Percentiles rank a stretch among this genome's conserved stretches.
Conservation (phyloP, 1,140 invertebrate species). For the Drosophila pruinosa region DNA sequence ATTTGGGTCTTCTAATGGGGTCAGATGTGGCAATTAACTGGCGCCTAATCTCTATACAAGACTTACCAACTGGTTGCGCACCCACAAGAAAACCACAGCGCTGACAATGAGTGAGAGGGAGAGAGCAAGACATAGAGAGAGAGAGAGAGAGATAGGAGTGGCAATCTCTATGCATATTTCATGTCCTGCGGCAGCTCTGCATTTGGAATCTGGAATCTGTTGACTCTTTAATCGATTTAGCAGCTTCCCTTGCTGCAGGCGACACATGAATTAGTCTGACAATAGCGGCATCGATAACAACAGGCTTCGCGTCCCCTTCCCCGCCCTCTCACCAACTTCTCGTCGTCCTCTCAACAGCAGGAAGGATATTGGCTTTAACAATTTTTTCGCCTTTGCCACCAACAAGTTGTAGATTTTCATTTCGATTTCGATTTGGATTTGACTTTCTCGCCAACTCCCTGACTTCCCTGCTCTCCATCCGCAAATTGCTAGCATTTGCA, state of each 20-base stretch:
- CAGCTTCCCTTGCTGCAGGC: conserved; percentile 62
- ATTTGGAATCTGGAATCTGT: conserved; percentile 46
- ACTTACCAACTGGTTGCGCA: background rate
- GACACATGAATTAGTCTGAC: conserved; percentile 79
- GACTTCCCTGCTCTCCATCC: conserved; percentile 16
- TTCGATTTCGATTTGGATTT: conserved; percentile 62
- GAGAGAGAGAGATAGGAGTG: background rate
- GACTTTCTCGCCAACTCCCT: conserved; percentile 13
- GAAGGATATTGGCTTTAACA: conserved; percentile 32
- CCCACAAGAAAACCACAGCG: background rate
- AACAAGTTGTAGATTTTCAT: conserved; percentile 78
- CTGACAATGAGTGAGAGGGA: background rate
- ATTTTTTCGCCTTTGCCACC: conserved; percentile 14
- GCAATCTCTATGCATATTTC: conserved; percentile 29
- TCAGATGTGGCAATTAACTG: conserved; percentile 18
- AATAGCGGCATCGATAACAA: conserved; percentile 57
- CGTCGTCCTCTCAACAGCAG: background rate
- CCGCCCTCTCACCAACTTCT: background rate
- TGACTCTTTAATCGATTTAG: conserved; percentile 77
- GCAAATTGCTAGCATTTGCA: conserved; percentile 66
- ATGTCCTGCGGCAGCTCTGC: conserved; percentile 23
- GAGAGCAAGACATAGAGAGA: background rate
- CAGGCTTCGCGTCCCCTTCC: background rate
- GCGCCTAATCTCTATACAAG: conserved; percentile 26
- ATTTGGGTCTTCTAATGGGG: background rate